These are phyloP conservation scores for Myathropa florea DNA, from an alignment of 2,888 invertebrate genomes.

Conservation along the genomic window DNA sequence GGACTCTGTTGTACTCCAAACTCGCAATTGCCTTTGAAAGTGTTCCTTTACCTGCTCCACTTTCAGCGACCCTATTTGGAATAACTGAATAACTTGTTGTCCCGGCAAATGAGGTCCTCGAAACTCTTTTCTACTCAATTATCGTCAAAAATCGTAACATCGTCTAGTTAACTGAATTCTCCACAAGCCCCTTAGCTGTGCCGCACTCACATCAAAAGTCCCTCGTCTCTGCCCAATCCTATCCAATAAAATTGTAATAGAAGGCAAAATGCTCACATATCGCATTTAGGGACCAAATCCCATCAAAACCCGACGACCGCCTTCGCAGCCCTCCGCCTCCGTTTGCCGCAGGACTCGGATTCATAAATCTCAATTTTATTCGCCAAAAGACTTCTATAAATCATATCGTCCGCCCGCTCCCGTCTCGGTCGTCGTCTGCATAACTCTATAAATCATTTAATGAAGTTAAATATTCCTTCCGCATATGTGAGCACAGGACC, in stretches of 20 bases:
- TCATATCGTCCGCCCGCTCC: slow-evolving; percentile 22
- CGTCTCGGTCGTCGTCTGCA: background rate
- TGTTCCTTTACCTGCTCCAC: too few relatives aligned
- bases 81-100: too few relatives aligned
- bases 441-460: slow-evolving; percentile 64
- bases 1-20: too few relatives aligned
- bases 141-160: background rate
- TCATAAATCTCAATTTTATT: slow-evolving; percentile 55
- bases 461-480: slow-evolving; percentile 67
- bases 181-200: background rate
- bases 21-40: too few relatives aligned
- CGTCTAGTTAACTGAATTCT: background rate
- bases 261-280: background rate
- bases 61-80: too few relatives aligned
- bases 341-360: background rate
- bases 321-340: background rate
- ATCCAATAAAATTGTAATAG: background rate
- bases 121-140: too few relatives aligned
- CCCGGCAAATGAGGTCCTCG: too few relatives aligned
- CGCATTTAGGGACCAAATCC: background rate
- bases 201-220: background rate
- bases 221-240: background rate
- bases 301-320: slow-evolving; percentile 6
- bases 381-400: slow-evolving; percentile 47
- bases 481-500: slow-evolving; percentile 60